Base-by-base conservation (phyloP, 2,113 vertebrate species). In the Fregetta grallaria region DNA sequence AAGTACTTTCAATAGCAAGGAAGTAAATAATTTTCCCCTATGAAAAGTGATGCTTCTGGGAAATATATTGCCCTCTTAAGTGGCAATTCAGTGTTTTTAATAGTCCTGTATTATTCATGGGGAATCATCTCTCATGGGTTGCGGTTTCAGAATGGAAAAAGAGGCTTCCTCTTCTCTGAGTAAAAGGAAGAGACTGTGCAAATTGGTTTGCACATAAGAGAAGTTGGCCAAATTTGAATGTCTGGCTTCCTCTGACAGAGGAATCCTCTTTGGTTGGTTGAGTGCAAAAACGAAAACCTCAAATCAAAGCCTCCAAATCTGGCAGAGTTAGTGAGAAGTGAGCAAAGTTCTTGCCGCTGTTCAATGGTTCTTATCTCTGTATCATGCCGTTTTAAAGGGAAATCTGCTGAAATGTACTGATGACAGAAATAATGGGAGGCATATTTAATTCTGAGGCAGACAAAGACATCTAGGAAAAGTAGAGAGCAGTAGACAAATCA, bases 61-160 rank as follows among this genome's bases (percentile, higher is more conserved):
- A 78, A 94, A 82, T 56, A 56, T 72, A 53, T 5, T 84, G 25
- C 63, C 29, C 63, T 86, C 47, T 49, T 83, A 86, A 95, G 77
- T 70, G 85, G 53, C 78, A 66, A 50, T 86, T 88, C 52, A 62
- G 13, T 75, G 55, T 44, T 73, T 94, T 92, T 84, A 96, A 53
- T 55, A 90, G 63, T 63, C 34, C 5, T 94, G 32, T 63, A 91
- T 96, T 96, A 94, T 95, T 95, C 19, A 77, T 88, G 73, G 45
- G 5, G 32, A 50, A 62, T 78, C 1, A 58, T 86, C 65, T 72
- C 66, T 85, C 20, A 7, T 42, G 49, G 25, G 15, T 22, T 93
- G 68, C 3, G 21, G 76, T 87, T 94, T 93, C 66, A 61, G 70
- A 91, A 79, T 52, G 66, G 77, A 82, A 77, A 80, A 89, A 59